Base-by-base conservation (phyloP, 1,140 invertebrate genomes). In the Drosophila sp. region DNA sequence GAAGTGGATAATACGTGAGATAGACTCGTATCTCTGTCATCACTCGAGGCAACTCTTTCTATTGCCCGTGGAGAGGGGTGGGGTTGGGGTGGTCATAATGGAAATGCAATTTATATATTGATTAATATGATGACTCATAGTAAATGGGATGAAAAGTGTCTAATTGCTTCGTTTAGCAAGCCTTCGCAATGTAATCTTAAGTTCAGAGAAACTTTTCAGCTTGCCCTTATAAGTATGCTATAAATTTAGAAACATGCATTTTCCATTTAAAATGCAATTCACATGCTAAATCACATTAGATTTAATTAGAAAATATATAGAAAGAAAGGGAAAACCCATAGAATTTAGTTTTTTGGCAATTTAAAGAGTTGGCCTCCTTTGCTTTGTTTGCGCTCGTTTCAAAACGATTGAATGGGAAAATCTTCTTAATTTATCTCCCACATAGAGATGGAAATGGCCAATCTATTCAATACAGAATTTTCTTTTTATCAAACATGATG, bases 1-100 rank as follows among this genome's bases (percentile, higher is more conserved):
- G n/a, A 47, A 47, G 44, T 47, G 44, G 44, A 47, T 47, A 47
- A 47, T 47, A 47, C 44, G 44, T 23, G 44, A 50, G 23, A 38
- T 27, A 17, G 17, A 23, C 23, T 10, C 2, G 23, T 23, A 27
- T 50, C 25, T 50, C 44, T 50, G 44, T 50, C 44, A 27, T 25
- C 23, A 50, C 44, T 50, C 10, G 0, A 25, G 44, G 44, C 44
- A 7, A 50, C 44, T 27, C 23, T 27, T 50, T 50, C 7, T 8
- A 50, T 23, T 50, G 44, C 23, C 44, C n/a, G 1, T 17, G 17
- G 17, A 17, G 17, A 17, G 17, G 17, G 0, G 17, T 3, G n/a
- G 40, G 40, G 40, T 11, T 10, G 4, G 2, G 2, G 10, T 17
- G n/a, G 3, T 3, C 44, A 27, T 27, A 27, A 27, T 25, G 25